Evolutionary conservation across 2,888 invertebrate genomes (phyloP).

Genomic region (Hydrotaea cyrtoneurina): DNA sequence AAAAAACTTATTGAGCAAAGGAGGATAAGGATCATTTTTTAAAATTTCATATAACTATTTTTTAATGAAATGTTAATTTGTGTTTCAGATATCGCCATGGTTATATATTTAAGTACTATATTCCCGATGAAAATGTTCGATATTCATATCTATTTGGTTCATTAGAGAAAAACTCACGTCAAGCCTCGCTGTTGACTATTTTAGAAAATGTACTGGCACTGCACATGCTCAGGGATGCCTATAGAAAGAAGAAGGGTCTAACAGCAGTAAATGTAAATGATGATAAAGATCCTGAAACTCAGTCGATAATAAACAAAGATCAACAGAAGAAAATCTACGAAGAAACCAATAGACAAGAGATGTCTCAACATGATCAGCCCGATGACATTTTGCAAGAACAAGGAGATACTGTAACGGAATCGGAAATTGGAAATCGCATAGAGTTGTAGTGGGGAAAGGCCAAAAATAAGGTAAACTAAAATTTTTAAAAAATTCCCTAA

Average conservation of each 20-base stretch:
- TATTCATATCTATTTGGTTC: conserved; percentile 87
- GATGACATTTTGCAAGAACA: too few relatives aligned
- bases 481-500: too few relatives aligned
- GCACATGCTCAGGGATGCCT: neutral
- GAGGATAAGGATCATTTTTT: too few relatives aligned
- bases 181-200: conserved; percentile 79
- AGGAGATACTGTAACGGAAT: too few relatives aligned
- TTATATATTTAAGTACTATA: conserved; percentile 86
- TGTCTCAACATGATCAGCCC: neutral
- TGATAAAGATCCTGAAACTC: neutral
- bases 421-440: too few relatives aligned
- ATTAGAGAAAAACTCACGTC: conserved; percentile 85
- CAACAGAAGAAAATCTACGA: neutral
- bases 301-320: neutral
- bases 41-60: too few relatives aligned
- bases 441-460: too few relatives aligned
- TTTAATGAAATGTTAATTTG: too few relatives aligned
- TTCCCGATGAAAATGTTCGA: conserved; percentile 82
- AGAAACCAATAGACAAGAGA: too few relatives aligned
- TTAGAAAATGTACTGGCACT: neutral
- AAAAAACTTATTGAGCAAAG: too few relatives aligned
- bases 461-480: too few relatives aligned
- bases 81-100: conserved; percentile 84
- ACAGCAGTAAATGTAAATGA: neutral
- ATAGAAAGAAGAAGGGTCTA: neutral